Base-by-base conservation (phyloP, 2,113 vertebrate genomes). In the Dermatemys mawii region DNA sequence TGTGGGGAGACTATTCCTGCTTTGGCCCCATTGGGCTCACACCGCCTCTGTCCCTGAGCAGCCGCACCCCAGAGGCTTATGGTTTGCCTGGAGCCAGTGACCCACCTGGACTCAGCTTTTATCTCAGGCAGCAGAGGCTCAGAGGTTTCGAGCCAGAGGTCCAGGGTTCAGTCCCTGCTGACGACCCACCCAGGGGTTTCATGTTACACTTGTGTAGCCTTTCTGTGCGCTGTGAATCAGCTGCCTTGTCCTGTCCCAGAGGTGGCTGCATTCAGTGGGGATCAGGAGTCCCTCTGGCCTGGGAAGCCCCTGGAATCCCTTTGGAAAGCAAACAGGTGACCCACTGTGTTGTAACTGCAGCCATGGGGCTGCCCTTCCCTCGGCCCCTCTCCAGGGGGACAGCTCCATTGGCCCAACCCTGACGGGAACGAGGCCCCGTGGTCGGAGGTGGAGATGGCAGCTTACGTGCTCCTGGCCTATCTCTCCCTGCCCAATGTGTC, bases 401-500 rank as follows among this genome's bases (percentile, higher is more conserved):
- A 89, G 54, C 89, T 96, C 11, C 38, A 86, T 78, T 97, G 96
- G 97, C 29, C 41, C 8, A 2, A 51, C 73, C 10, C 3, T 5
- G 73, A 78, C 35, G 86, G 84, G 88, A 90, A 91, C 0, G 4
- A 11, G 0, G 94, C 91, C 0, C 41, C 80, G 0, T 53, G 95
- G 0, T 90, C 92, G 0, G 96, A 97, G 81, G 95, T 96, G 83
- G 93, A 95, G 92, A 96, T 94, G 60, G 95, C 97, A 0, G 53
- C 96, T 46, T 97, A 97, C 0, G 78, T 94, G 6, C 90, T 97
- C 8, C 94, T 97, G 84, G 96, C 95, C 38, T 60, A 95, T 46
- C 93, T 96, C 50, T 49, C 92, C 46, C 87, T 84, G 70, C 91
- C 95, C 55, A 49, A 48, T 0, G 6, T 95, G 49, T 84, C 95